Evolutionary conservation across 1,140 invertebrate genomes (phyloP).

Genomic region (Tetragonula clypearis): DNA sequence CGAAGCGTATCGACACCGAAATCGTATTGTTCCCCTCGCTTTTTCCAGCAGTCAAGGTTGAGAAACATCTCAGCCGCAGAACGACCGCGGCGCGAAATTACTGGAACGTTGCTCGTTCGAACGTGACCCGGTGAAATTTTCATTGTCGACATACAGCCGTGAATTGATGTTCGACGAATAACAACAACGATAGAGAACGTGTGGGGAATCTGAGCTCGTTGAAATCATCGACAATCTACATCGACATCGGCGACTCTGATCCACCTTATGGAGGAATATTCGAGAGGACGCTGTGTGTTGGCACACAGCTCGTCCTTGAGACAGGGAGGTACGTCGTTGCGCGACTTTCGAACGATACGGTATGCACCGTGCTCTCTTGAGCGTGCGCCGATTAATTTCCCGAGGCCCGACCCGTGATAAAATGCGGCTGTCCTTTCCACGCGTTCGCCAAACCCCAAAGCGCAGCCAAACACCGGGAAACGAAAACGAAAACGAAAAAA

Average conservation of each 20-base stretch:
- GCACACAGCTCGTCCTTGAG: constrained; percentile 61
- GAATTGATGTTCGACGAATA: no score
- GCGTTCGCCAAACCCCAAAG: neutral
- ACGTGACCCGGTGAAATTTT: neutral
- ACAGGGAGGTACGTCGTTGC: constrained; percentile 49
- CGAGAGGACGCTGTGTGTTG: constrained; percentile 40
- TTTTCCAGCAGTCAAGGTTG: constrained; percentile 2
- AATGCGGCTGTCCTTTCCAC: constrained; percentile 47
- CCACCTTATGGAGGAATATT: constrained; percentile 50
- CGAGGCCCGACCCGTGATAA: constrained; percentile 47
- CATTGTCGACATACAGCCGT: no score
- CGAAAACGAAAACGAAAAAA: no score
- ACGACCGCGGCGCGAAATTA: neutral
- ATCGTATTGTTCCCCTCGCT: neutral
- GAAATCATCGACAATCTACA: neutral
- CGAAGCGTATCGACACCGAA: neutral
- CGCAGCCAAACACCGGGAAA: no score
- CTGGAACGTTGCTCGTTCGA: neutral
- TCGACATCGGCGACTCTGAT: no score
- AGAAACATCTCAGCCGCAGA: neutral
- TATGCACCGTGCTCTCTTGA: constrained; percentile 57
- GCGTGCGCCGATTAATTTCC: constrained; percentile 64
- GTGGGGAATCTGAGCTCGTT: no score
- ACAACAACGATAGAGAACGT: no score
- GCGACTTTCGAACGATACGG: constrained; percentile 63